phyloP scores from a whole-genome alignment of 2,888 invertebrate genomes.

The Eilema depressum region DNA sequence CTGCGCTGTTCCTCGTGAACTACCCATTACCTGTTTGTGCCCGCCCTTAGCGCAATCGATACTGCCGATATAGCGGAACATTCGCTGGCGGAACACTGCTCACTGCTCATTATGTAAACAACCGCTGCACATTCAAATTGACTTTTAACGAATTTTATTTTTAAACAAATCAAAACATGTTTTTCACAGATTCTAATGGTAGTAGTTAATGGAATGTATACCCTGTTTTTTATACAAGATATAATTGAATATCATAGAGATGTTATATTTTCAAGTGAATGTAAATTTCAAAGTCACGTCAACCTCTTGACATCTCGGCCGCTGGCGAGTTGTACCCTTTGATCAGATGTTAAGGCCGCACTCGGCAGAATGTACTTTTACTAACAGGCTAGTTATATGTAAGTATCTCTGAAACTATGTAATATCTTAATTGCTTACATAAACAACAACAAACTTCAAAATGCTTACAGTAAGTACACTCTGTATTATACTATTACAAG shows the following conservation, averaged over 20 bases:
- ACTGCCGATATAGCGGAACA: slow-evolving; percentile 11
- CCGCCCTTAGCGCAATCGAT: slow-evolving; percentile 33
- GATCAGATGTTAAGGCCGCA: background rate
- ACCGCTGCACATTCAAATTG: slow-evolving; percentile 15
- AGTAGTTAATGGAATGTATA: background rate
- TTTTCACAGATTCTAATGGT: background rate
- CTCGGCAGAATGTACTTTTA: background rate
- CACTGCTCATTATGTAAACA: slow-evolving; percentile 18
- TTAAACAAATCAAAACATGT: background rate
- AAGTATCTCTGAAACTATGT: background rate
- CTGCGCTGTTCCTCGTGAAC: slow-evolving; percentile 11
- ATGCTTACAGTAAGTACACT: background rate
- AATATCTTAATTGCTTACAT: background rate
- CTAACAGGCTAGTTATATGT: background rate
- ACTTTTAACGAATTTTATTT: slow-evolving; percentile 6
- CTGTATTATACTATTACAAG: no score
- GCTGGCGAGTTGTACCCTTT: background rate
- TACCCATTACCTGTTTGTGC: slow-evolving; percentile 25
- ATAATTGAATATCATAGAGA: background rate
- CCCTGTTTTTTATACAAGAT: background rate
- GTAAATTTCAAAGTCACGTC: background rate
- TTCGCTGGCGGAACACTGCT: slow-evolving; percentile 5
- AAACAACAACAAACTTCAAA: background rate
- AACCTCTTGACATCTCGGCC: background rate
- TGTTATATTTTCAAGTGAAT: background rate